These are phyloP conservation scores for Spisula subtruncata DNA, from an alignment of 2,888 invertebrate species.

Conservation along the genomic window DNA sequence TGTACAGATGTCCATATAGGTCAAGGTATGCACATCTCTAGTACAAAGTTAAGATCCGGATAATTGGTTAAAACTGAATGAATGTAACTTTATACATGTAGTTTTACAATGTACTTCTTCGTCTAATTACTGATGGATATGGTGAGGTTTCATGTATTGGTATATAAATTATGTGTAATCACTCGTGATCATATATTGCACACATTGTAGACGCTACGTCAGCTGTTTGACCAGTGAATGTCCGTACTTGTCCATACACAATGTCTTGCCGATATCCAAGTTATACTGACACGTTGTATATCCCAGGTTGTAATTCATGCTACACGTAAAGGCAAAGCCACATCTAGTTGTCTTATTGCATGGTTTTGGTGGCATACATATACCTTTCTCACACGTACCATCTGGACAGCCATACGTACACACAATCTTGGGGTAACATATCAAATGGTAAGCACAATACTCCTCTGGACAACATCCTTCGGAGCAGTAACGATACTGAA, in stretches of 20 bases:
- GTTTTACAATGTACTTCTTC: no score
- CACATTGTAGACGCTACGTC: slow-evolving; percentile 1
- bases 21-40: no score
- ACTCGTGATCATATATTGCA: background rate
- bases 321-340: slow-evolving; percentile 71
- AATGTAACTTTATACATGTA: no score
- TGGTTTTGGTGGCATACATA: slow-evolving; percentile 82
- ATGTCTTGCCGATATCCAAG: slow-evolving; percentile 82
- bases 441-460: slow-evolving; percentile 83
- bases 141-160: no score
- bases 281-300: slow-evolving; percentile 85
- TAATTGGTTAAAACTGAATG: no score
- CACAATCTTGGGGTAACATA: slow-evolving; percentile 44
- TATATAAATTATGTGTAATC: no score
- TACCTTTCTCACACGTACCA: slow-evolving; percentile 80
- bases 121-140: no score
- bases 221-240: slow-evolving; percentile 66
- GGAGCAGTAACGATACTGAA: slow-evolving; percentile 75
- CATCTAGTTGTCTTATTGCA: slow-evolving; percentile 77
- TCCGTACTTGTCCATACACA: slow-evolving; percentile 81
- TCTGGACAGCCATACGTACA: slow-evolving; percentile 82
- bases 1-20: no score
- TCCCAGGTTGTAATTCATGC: slow-evolving; percentile 81
- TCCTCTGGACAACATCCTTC: slow-evolving; percentile 85
- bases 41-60: no score